These are phyloP conservation scores for Drosophila lowei DNA, from an alignment of 1,140 invertebrate species.

Conservation along the genomic window DNA sequence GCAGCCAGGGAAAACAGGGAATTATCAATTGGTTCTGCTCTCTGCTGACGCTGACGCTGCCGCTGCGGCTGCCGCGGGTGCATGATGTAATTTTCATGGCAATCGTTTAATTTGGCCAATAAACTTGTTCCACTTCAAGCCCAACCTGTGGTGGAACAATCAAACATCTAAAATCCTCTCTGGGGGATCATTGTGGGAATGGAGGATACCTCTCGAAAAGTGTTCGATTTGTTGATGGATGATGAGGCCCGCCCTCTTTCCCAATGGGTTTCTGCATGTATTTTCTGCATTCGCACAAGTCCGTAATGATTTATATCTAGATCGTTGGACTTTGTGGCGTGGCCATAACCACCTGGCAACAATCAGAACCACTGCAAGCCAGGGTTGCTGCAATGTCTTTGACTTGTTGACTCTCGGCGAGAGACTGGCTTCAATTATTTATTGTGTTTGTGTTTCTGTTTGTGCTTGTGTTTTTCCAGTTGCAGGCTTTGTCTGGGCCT, in stretches of 20 bases:
- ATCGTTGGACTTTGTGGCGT: slow-evolving; percentile 55
- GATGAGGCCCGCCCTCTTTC: slow-evolving; percentile 19
- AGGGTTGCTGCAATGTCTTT: slow-evolving; percentile 64
- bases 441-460: slow-evolving; percentile 31
- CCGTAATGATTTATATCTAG: slow-evolving; percentile 72
- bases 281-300: slow-evolving; percentile 50
- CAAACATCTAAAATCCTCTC: slow-evolving; percentile 8
- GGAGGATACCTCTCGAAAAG: slow-evolving; percentile 16
- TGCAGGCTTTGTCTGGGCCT: slow-evolving; percentile 68
- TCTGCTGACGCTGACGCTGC: too few species aligned
- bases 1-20: slow-evolving; percentile 18
- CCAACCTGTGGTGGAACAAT: slow-evolving; percentile 3
- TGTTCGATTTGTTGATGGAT: slow-evolving; percentile 34
- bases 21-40: slow-evolving; percentile 51
- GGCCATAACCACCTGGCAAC: slow-evolving; percentile 68
- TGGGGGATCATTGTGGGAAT: slow-evolving; percentile 7
- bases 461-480: slow-evolving; percentile 61
- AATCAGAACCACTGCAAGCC: slow-evolving; percentile 37
- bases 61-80: neutral
- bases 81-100: slow-evolving; percentile 65
- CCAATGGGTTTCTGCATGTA: slow-evolving; percentile 38
- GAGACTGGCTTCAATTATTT: slow-evolving; percentile 71
- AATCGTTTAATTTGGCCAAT: slow-evolving; percentile 59
- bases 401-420: slow-evolving; percentile 67
- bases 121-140: slow-evolving; percentile 38